phyloP scores from a whole-genome alignment of 2,797 vertebrate genomes.

The Eupleurogrammus muticus region DNA sequence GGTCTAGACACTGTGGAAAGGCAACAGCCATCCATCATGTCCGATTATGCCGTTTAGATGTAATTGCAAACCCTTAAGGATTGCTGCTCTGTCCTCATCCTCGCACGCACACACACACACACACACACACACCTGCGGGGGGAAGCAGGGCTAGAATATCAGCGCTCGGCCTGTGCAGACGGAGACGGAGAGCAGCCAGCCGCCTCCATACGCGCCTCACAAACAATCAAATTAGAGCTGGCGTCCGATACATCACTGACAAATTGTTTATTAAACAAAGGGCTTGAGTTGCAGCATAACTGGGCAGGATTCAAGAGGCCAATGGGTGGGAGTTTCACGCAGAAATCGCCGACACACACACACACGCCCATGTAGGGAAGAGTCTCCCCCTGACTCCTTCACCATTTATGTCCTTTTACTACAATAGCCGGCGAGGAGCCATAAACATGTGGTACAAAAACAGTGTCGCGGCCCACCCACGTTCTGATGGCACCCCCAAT shows the following conservation, averaged over 20 bases:
- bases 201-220: constrained; percentile 64
- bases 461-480: constrained; percentile 54
- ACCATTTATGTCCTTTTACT: constrained; percentile 52
- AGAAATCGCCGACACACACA: not conserved
- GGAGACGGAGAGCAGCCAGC: constrained; percentile 42
- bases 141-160: constrained; percentile 35
- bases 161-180: constrained; percentile 36
- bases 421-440: not conserved
- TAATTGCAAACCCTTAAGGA: constrained; percentile 80
- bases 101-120: not conserved
- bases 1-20: constrained; percentile 69
- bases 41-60: constrained; percentile 79
- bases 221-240: constrained; percentile 78
- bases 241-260: constrained; percentile 91
- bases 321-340: constrained; percentile 2
- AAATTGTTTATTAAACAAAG: constrained; percentile 96
- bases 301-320: constrained; percentile 77
- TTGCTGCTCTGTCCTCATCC: constrained; percentile 55
- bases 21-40: constrained; percentile 80
- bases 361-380: constrained; percentile 47
- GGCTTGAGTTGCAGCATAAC: constrained; percentile 88
- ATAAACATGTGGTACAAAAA: constrained; percentile 47
- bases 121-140: constrained; percentile 49
- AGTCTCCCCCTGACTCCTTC: not conserved
- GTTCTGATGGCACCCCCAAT: constrained; percentile 5